phyloP scores from a whole-genome alignment of 2,888 invertebrate genomes.

The Malthinus seriepunctatus region DNA sequence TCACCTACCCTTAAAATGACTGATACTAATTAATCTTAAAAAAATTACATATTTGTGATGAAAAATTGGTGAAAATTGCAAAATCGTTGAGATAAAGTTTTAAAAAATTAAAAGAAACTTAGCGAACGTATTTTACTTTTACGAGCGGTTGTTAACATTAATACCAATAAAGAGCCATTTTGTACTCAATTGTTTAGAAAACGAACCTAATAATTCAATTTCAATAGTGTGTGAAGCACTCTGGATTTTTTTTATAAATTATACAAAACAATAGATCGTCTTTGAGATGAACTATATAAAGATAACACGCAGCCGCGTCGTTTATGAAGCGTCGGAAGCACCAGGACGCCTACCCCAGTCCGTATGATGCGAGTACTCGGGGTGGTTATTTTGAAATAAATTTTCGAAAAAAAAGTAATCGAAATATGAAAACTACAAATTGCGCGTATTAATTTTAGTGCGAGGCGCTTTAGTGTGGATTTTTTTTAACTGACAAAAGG shows the following conservation, averaged over 20 bases:
- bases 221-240: no score
- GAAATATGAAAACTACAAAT: slow-evolving; percentile 8
- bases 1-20: slow-evolving; percentile 4
- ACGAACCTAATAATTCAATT: no score
- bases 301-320: slow-evolving; percentile 32
- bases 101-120: no score
- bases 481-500: not conserved
- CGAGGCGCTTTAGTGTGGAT: not conserved
- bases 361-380: slow-evolving; percentile 28
- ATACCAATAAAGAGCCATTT: no score
- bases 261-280: slow-evolving; percentile 15
- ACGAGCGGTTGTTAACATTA: no score
- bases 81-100: no score
- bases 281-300: slow-evolving; percentile 22
- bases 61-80: no score
- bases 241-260: not conserved
- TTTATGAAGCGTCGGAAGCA: slow-evolving; percentile 32
- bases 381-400: slow-evolving; percentile 20
- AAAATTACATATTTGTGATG: no score
- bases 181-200: no score
- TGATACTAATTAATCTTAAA: not conserved
- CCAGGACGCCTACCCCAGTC: slow-evolving; percentile 33
- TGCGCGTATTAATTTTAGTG: not conserved
- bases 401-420: slow-evolving; percentile 14
- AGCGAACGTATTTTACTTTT: no score